Base-by-base conservation (phyloP, 1,140 invertebrate genomes). In the Drosophila parabipectinata region DNA sequence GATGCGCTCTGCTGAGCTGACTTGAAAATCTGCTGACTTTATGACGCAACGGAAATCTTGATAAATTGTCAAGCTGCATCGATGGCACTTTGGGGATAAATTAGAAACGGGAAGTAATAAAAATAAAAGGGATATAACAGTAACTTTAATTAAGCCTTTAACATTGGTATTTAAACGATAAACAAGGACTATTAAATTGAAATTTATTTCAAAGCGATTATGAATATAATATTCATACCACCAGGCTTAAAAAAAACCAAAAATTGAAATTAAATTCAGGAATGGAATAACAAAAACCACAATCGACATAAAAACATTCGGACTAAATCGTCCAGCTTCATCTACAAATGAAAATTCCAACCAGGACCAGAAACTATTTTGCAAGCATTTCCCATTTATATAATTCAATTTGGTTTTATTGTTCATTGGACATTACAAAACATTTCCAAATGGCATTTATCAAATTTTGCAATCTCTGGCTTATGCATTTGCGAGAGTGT, bases 381-480 rank as follows among this genome's bases (percentile, higher is more conserved):
- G 53, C 54, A 50, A 57, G 64, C 52, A 69, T 71, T 56, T 58
- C 28, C 54, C 55, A 69, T 62, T 76, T 71, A 62, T 62, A 72
- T 84, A 79, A 83, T 83, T 84, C 60, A 83, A 83, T 83, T 83
- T 79, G 64, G 45, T 78, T 82, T 77, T 67, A 79, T 85, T 80
- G 77, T 77, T 61, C 68, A 56, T 61, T 60, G 56, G 52, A 76
- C 44, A 85, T 85, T 77, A 71, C 72, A 77, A 84, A 85, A 66
- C 51, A 77, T 79, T 77, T 73, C 56, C 73, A 64, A 68, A 83
- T 67, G 71, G 69, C 71, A 83, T 83, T 83, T 83, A 83, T 83
- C 75, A 83, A 58, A 45, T 56, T 76, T 66, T 53, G 24, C 79
- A 75, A 82, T 83, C 79, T 75, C 54, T 83, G 51, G 24, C 64